Percentiles rank a stretch among this genome's conserved stretches.
These are phyloP conservation scores for Apamea anceps DNA, from an alignment of 2,888 invertebrate genomes.

Conservation along the genomic window DNA sequence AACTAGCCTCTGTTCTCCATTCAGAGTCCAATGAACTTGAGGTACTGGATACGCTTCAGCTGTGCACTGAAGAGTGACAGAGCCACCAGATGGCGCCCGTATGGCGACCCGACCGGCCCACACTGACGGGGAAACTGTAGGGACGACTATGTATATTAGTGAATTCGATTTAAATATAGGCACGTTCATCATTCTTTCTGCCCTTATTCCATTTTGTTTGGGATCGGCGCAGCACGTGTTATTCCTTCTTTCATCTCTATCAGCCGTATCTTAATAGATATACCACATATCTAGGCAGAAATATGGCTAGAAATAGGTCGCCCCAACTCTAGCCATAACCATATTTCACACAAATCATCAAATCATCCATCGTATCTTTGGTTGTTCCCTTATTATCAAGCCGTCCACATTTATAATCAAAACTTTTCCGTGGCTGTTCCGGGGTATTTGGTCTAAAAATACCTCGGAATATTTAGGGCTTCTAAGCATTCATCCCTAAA, in stretches of 20 bases:
- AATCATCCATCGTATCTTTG: not conserved
- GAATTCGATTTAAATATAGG: not conserved
- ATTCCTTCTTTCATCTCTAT: not conserved
- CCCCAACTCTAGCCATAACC: not conserved
- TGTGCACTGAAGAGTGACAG: conserved; percentile 93
- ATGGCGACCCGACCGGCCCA: conserved; percentile 93
- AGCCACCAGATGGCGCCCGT: conserved; percentile 92
- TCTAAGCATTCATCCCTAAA: not conserved
- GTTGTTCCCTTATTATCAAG: not conserved
- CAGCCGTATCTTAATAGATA: not conserved
- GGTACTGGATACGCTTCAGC: conserved; percentile 94
- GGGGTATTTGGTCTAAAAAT: not conserved
- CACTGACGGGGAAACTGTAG: conserved; percentile 93
- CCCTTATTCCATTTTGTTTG: not conserved
- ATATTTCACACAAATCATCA: not conserved
- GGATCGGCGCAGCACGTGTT: not conserved
- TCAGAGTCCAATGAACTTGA: conserved; percentile 93
- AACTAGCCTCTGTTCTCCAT: conserved; percentile 91
- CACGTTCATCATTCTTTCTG: not conserved
- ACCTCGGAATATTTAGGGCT: not conserved
- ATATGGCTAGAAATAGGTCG: not conserved
- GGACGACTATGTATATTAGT: not conserved
- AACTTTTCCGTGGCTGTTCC: not conserved
- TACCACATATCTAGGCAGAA: not conserved
- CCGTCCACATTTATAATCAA: not conserved